Percentiles rank a stretch among this genome's conserved stretches.
These are phyloP conservation scores for Eubasilissa regina DNA, from an alignment of 1,140 invertebrate species.

Conservation along the genomic window DNA sequence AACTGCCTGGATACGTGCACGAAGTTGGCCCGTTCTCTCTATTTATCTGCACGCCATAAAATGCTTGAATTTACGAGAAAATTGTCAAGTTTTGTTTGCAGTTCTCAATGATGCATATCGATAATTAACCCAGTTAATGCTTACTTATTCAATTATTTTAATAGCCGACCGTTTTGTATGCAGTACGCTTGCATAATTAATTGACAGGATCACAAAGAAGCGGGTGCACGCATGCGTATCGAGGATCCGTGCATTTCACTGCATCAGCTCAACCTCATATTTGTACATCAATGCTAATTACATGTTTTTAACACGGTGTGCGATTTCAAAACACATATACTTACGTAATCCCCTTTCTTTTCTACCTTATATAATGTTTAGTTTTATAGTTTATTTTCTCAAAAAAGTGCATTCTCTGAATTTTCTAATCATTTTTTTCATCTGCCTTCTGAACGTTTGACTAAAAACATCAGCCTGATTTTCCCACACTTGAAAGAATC, in stretches of 20 bases:
- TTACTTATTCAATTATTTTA: slow-evolving; percentile 59
- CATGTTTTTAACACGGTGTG: slow-evolving; percentile 12
- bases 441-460: too few species aligned
- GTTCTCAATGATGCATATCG: slow-evolving; percentile 52
- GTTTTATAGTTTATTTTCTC: background rate
- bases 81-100: too few species aligned
- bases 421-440: too few species aligned
- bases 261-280: slow-evolving; percentile 13
- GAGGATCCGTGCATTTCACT: slow-evolving; percentile 17
- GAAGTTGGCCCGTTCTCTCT: too few species aligned
- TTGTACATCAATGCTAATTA: slow-evolving; percentile 25
- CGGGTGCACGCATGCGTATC: slow-evolving; percentile 30
- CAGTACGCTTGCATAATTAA: slow-evolving; percentile 49
- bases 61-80: too few species aligned
- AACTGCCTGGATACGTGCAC: too few species aligned
- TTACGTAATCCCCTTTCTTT: background rate
- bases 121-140: slow-evolving; percentile 59
- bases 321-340: slow-evolving; percentile 24
- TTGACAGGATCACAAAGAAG: slow-evolving; percentile 34
- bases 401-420: too few species aligned
- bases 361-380: too few species aligned
- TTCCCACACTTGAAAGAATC: background rate
- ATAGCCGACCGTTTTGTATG: slow-evolving; percentile 53
- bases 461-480: background rate
- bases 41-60: too few species aligned